Evolutionary conservation across 2,888 invertebrate genomes (phyloP).

Genomic region (Seladonia tumulorum): DNA sequence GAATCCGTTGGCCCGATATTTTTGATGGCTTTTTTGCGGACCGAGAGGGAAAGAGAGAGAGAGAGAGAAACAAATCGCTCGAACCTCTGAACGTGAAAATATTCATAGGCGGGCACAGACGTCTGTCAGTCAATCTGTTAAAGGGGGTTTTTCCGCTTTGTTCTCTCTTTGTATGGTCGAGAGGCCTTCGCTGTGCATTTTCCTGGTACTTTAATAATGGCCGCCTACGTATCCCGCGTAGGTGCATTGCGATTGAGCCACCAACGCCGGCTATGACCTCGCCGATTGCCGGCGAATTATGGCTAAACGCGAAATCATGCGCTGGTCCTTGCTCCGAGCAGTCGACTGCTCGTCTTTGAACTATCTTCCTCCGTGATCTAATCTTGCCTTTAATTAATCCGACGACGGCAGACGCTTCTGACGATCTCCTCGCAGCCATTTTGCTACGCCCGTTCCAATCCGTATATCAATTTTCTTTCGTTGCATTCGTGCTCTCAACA

Average conservation of each 20-base stretch:
- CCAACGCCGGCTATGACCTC: slow-evolving; percentile 47
- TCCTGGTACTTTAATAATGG: slow-evolving; percentile 24
- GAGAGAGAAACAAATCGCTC: too few species aligned
- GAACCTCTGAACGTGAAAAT: background rate
- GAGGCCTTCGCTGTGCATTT: background rate
- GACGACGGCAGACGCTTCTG: background rate
- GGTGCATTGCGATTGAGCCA: slow-evolving; percentile 53
- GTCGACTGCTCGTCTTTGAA: background rate
- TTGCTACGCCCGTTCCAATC: background rate
- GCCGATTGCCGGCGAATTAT: slow-evolving; percentile 48
- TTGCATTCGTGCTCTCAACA: too few species aligned
- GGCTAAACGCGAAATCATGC: slow-evolving; percentile 57
- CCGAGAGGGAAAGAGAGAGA: too few species aligned
- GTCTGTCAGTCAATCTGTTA: background rate
- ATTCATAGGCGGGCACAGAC: background rate
- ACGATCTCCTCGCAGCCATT: background rate
- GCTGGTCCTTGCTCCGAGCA: slow-evolving; percentile 1
- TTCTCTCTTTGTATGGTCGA: background rate
- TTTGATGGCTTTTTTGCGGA: background rate
- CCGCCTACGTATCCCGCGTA: slow-evolving; percentile 52
- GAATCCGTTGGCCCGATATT: background rate
- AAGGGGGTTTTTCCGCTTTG: background rate
- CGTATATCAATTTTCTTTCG: background rate
- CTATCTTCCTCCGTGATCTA: background rate
- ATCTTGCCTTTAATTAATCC: background rate